Evolutionary conservation across 2,888 invertebrate species (phyloP).

Genomic region (Microplitis deprimator): DNA sequence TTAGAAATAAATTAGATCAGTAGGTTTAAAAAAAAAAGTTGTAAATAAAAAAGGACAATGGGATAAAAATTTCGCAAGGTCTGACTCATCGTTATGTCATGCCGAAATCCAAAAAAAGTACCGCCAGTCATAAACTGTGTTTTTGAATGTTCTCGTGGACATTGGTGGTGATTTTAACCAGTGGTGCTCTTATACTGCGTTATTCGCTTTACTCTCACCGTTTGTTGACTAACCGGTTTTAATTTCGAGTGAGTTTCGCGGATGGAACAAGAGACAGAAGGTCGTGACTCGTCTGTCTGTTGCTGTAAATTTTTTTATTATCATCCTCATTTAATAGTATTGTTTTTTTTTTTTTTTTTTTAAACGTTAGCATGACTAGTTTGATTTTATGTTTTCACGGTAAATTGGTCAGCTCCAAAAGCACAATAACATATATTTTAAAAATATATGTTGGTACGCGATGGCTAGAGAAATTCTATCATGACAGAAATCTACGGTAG

Average conservation of each 20-base stretch:
- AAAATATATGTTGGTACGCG: not conserved
- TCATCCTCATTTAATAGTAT: not conserved
- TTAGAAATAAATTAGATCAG: not conserved
- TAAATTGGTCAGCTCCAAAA: not conserved
- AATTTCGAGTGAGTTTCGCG: conserved; percentile 35
- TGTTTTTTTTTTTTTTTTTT: conserved; percentile 6
- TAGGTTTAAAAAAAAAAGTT: not conserved
- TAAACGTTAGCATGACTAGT: not conserved
- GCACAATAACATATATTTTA: not conserved
- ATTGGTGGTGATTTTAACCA: not conserved
- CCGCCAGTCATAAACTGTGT: conserved; percentile 32
- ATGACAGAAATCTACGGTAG: not conserved
- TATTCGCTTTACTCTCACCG: not conserved
- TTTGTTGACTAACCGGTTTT: conserved; percentile 35
- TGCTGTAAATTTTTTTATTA: not conserved
- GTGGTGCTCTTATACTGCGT: not conserved
- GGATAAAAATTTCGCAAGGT: conserved; percentile 31
- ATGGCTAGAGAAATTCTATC: not conserved
- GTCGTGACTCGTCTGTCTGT: conserved; percentile 21
- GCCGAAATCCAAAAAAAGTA: conserved; percentile 30
- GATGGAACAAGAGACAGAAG: conserved; percentile 2
- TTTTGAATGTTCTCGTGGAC: conserved; percentile 30
- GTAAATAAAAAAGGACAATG: not conserved
- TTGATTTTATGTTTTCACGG: conserved; percentile 13
- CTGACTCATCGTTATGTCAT: conserved; percentile 41